Conservation (phyloP, 2,797 vertebrate species). For the Numenius phaeopus region DNA sequence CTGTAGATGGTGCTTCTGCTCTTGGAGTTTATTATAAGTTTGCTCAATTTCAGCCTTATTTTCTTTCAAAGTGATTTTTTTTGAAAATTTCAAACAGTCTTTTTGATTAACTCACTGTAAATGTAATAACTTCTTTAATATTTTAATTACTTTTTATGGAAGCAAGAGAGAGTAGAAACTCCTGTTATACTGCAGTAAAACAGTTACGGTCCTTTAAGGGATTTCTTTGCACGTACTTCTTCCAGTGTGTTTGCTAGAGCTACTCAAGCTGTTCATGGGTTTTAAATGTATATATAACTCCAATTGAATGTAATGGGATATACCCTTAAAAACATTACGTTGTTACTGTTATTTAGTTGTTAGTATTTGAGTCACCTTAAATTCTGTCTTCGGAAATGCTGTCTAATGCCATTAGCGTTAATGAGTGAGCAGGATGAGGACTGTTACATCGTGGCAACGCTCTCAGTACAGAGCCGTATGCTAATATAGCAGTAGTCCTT, state of each 20-base stretch:
- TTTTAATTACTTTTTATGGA: not conserved
- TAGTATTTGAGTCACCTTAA: not conserved
- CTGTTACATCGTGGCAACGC: not conserved
- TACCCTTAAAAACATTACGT: not conserved
- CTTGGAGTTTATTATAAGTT: not conserved
- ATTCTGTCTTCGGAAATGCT: not conserved
- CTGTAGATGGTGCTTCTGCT: not conserved
- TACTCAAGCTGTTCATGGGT: not conserved
- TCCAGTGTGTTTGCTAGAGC: not conserved
- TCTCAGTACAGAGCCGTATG: accelerated
- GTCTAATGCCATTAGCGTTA: too few species aligned
- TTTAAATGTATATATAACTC: not conserved
- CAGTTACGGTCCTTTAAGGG: not conserved
- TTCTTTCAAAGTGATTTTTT: not conserved
- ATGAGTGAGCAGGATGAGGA: not conserved
- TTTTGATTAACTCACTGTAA: not conserved
- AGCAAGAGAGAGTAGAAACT: not conserved
- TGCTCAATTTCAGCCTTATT: not conserved
- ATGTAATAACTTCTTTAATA: not conserved
- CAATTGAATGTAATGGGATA: not conserved
- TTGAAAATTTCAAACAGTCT: not conserved
- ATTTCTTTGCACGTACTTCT: not conserved
- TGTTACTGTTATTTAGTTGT: not conserved
- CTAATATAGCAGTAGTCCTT: not conserved
- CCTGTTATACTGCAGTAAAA: not conserved